Conservation (phyloP, 2,113 vertebrate species). For the Psittacara wagleri region DNA sequence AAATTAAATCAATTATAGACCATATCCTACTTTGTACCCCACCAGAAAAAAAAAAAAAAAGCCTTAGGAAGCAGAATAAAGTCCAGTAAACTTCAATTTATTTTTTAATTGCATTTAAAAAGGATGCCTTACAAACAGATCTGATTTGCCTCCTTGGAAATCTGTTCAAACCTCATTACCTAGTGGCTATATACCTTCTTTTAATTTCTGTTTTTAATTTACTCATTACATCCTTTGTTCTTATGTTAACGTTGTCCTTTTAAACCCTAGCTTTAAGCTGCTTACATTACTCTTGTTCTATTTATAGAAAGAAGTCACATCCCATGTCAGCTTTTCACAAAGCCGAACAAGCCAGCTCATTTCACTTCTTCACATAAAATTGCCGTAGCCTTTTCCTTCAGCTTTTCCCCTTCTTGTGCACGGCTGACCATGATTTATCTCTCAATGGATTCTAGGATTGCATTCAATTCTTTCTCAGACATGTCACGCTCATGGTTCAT, state of each 20-base stretch:
- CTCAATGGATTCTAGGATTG: background rate
- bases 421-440: conserved; percentile 7
- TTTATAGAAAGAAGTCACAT: background rate
- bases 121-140: conserved; percentile 49
- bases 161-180: conserved; percentile 32
- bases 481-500: background rate
- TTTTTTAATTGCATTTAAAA: conserved; percentile 52
- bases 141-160: conserved; percentile 29
- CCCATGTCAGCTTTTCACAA: background rate
- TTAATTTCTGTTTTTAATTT: conserved; percentile 54
- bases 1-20: conserved; percentile 6
- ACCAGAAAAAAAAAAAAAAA: background rate
- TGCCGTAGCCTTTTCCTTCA: background rate
- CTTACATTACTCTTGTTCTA: background rate
- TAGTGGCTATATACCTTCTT: conserved; percentile 36
- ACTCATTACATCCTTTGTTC: background rate
- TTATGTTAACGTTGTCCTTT: background rate
- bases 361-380: background rate
- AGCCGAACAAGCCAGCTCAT: background rate
- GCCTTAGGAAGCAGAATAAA: conserved; percentile 14
- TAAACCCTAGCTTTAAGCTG: background rate
- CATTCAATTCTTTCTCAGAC: background rate
- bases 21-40: background rate
- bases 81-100: conserved; percentile 40
- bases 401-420: background rate